These are phyloP conservation scores for Sisyra terminalis DNA, from an alignment of 2,888 invertebrate genomes.

Conservation along the genomic window DNA sequence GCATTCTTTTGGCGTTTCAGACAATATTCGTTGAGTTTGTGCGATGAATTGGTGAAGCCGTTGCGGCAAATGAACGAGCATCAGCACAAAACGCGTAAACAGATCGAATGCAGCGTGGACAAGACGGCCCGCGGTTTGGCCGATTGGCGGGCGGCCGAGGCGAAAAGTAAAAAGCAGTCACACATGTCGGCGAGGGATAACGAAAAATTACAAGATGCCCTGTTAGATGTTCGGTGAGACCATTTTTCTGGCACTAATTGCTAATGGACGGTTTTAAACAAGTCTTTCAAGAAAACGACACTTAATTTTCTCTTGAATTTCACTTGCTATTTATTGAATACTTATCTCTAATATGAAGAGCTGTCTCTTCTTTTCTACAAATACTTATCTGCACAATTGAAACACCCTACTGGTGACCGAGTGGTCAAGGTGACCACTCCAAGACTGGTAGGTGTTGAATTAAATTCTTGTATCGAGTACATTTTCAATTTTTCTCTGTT, in stretches of 20 bases:
- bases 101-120: conserved; percentile 67
- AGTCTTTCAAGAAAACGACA: background rate
- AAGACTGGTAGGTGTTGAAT: too few relatives aligned
- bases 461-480: too few relatives aligned
- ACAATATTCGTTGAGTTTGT: conserved; percentile 57
- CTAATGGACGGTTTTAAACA: background rate
- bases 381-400: too few relatives aligned
- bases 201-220: conserved; percentile 76
- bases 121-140: conserved; percentile 64
- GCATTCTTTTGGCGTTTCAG: conserved; percentile 28
- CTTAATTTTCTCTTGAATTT: background rate
- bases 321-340: too few relatives aligned
- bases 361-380: too few relatives aligned
- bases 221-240: conserved; percentile 32
- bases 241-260: background rate
- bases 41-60: conserved; percentile 83
- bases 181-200: conserved; percentile 78
- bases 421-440: too few relatives aligned
- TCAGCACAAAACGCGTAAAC: conserved; percentile 52
- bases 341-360: too few relatives aligned
- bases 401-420: too few relatives aligned
- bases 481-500: too few relatives aligned
- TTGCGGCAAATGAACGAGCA: conserved; percentile 54
- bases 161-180: conserved; percentile 78
- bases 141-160: conserved; percentile 76